Base-by-base conservation (phyloP, 2,888 invertebrate genomes). In the Trichogramma evanescens region DNA sequence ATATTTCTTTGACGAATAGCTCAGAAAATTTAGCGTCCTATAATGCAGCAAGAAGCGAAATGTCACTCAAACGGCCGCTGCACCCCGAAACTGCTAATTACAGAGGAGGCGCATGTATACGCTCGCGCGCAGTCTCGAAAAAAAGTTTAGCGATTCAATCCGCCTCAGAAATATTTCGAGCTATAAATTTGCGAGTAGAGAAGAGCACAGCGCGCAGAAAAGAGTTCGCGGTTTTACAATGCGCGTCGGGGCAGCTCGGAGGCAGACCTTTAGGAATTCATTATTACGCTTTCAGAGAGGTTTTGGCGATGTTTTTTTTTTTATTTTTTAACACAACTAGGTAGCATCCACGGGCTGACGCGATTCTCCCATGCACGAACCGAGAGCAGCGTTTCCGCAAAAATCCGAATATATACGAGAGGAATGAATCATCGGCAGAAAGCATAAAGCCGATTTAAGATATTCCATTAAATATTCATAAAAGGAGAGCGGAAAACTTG, bases 141-240 rank as follows among this genome's bases (percentile, higher is more conserved):
- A 63, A 63, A 55, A 46, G 41, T 56, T 53, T 46, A 50, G 60
- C 63, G 60, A 63, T 63, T 63, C 54, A 63, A 63, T 63, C 61
- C 58, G 61, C 56, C 61, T 63, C 42, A 58, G 58, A 63, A 61
- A 61, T 63, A 63, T 63, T 63, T 63, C 55, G 50, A 60, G 58
- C 63, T 54, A 63, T 63, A 63, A 63, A 63, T 63, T 40, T 53
- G 44, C 26, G 26, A 26, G 26, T 26, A 26, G 26, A 26, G 26
- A 26, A 26, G 9, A 10, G 49, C 7, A 13, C 49, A 49, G 26
- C 26, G 26, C 26, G 2, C 26, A 26, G 26, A 26, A 26, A 26
- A 26, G 26, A 26, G 26, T 26, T 26, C 26, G 26, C 26, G 26
- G 26, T 10, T 6, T 9, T 9, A 26, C 26, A 26, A 26, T 26